Conservation (phyloP, 1,140 invertebrate genomes). For the Euwallacea fornicatus region DNA sequence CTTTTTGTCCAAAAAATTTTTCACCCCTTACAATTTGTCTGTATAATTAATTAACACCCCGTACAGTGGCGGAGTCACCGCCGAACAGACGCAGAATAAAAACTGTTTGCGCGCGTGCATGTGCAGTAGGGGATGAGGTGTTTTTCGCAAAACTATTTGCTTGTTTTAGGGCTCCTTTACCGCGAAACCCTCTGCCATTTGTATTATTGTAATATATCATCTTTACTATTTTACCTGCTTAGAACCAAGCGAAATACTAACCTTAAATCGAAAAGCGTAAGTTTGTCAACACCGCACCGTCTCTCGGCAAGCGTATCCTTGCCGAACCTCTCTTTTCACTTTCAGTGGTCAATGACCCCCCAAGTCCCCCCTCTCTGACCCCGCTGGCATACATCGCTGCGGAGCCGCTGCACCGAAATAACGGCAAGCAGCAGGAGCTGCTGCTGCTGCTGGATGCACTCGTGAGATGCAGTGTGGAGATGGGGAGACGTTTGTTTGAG, state of each 20-base stretch:
- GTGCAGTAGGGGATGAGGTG: too few relatives aligned
- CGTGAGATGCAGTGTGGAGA: slow-evolving; percentile 24
- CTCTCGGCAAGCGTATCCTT: slow-evolving; percentile 40
- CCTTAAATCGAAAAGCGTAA: not conserved
- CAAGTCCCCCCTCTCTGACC: slow-evolving; percentile 25
- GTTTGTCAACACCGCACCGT: slow-evolving; percentile 14
- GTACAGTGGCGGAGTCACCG: too few relatives aligned
- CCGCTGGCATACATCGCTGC: slow-evolving; percentile 39
- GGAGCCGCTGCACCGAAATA: slow-evolving; percentile 46
- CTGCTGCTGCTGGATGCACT: slow-evolving; percentile 24
- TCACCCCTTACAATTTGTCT: too few relatives aligned
- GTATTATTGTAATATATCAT: too few relatives aligned
- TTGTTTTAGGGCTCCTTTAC: not conserved
- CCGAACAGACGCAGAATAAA: too few relatives aligned
- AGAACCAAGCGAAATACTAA: too few relatives aligned
- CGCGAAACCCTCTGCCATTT: too few relatives aligned
- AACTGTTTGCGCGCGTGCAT: too few relatives aligned
- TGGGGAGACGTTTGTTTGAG: slow-evolving; percentile 6
- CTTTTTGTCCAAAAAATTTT: too few relatives aligned
- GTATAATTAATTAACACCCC: too few relatives aligned
- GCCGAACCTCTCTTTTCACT: slow-evolving; percentile 50
- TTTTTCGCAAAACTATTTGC: too few relatives aligned
- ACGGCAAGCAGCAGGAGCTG: slow-evolving; percentile 36
- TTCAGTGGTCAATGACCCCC: slow-evolving; percentile 47
- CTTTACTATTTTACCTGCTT: too few relatives aligned